Evolutionary conservation across 2,113 vertebrate species (phyloP).

Genomic region (Apistogramma diplotaenia): DNA sequence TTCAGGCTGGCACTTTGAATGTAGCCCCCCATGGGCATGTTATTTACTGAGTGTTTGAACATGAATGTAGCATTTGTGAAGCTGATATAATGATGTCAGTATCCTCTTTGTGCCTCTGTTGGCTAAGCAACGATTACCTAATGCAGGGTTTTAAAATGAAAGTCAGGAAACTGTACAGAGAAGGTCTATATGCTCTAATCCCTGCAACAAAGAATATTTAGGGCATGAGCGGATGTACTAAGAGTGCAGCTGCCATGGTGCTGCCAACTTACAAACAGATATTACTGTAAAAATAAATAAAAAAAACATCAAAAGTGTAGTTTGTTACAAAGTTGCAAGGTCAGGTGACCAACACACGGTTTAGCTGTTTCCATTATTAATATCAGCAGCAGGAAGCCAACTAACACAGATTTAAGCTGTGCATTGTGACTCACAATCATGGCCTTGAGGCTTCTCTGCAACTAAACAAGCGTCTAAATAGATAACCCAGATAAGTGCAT

Average conservation of each 20-base stretch:
- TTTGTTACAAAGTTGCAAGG: background rate
- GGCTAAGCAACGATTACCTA: constrained; percentile 31
- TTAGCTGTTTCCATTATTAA: background rate
- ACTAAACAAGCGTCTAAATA: constrained; percentile 27
- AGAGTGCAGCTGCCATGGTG: background rate
- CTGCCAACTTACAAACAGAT: background rate
- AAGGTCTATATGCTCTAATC: background rate
- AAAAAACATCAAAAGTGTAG: background rate
- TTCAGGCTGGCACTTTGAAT: constrained; percentile 12
- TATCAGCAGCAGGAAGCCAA: background rate
- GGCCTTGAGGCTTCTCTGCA: background rate
- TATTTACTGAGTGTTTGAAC: constrained; percentile 43
- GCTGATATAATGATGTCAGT: constrained; percentile 24
- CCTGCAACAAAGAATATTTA: constrained; percentile 14
- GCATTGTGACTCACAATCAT: constrained; percentile 20
- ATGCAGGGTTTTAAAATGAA: constrained; percentile 13
- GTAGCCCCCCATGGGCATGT: constrained; percentile 7
- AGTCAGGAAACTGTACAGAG: constrained; percentile 1
- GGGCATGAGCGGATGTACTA: background rate
- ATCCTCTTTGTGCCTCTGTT: background rate
- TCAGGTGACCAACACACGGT: rapidly evolving
- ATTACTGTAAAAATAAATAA: background rate
- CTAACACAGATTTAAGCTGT: background rate
- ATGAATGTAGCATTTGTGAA: constrained; percentile 37
- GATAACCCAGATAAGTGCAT: constrained; percentile 37